These are phyloP conservation scores for Ptychochromis oligacanthus DNA, from an alignment of 2,113 vertebrate genomes.

Conservation along the genomic window DNA sequence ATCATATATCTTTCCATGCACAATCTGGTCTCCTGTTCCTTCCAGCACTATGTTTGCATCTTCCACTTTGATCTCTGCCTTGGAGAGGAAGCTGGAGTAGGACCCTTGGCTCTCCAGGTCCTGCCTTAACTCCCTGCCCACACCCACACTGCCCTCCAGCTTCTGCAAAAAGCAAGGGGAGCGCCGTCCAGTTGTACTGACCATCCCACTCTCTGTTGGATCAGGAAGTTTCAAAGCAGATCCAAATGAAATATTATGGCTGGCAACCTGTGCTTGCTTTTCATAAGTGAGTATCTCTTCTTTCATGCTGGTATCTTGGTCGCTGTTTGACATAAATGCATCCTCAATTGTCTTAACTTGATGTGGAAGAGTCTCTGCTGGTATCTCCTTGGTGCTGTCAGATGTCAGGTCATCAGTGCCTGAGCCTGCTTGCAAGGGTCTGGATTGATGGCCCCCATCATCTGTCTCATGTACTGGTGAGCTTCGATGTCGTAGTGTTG, in stretches of 20 bases:
- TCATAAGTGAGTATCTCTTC: conserved; percentile 15
- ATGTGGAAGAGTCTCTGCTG: not conserved
- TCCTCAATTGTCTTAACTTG: conserved; percentile 25
- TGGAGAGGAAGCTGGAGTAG: conserved; percentile 85
- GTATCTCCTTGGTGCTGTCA: conserved; percentile 7
- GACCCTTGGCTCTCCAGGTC: conserved; percentile 56
- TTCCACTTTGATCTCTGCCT: conserved; percentile 84
- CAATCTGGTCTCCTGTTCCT: conserved; percentile 33
- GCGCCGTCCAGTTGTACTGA: conserved; percentile 59
- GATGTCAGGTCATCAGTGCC: conserved; percentile 18
- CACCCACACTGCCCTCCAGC: conserved; percentile 73
- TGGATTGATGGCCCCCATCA: not conserved
- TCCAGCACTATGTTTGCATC: conserved; percentile 79
- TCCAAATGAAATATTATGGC: conserved; percentile 45
- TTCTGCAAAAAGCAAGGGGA: conserved; percentile 78
- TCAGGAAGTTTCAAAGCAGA: conserved; percentile 22
- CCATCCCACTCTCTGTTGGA: conserved; percentile 5
- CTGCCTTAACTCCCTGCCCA: conserved; percentile 79
- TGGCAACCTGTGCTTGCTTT: conserved; percentile 29
- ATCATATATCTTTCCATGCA: conserved; percentile 88
- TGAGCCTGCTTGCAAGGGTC: not conserved
- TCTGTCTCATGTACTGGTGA: not conserved
- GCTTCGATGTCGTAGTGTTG: conserved; percentile 19
- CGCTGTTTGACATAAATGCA: not conserved
- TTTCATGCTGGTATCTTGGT: conserved; percentile 22